These are phyloP conservation scores for Colistium nudipinnis DNA, from an alignment of 2,113 vertebrate species.

Conservation along the genomic window DNA sequence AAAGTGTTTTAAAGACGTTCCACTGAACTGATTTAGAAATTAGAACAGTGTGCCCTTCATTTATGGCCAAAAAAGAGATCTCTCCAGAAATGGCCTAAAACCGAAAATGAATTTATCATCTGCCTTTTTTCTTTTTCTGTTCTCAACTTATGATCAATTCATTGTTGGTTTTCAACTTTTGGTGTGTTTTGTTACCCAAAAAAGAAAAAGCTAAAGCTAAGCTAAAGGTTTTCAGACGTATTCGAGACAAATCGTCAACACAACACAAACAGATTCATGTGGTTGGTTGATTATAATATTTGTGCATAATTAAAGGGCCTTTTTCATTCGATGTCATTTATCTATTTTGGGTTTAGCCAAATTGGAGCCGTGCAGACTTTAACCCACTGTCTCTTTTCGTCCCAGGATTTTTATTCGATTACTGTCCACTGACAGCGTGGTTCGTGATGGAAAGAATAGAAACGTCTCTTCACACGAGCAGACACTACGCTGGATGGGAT, in stretches of 20 bases:
- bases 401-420: slow-evolving; percentile 4
- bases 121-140: too few relatives aligned
- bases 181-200: not conserved
- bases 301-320: not conserved
- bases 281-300: not conserved
- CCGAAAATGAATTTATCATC: not conserved
- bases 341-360: not conserved
- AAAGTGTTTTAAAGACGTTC: not conserved
- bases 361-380: not conserved
- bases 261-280: not conserved
- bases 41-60: too few relatives aligned
- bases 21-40: not conserved
- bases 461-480: slow-evolving; percentile 10
- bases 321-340: not conserved
- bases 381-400: slow-evolving; percentile 3
- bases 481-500: slow-evolving; percentile 13
- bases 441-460: slow-evolving; percentile 16
- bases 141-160: not conserved
- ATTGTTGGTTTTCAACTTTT: not conserved
- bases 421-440: not conserved
- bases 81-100: not conserved
- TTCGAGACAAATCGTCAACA: not conserved
- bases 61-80: not conserved
- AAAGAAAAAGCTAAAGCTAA: not conserved
- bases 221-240: too few relatives aligned